Conservation (phyloP, 2,113 vertebrate species). For the Myrmophylax atrothorax region DNA sequence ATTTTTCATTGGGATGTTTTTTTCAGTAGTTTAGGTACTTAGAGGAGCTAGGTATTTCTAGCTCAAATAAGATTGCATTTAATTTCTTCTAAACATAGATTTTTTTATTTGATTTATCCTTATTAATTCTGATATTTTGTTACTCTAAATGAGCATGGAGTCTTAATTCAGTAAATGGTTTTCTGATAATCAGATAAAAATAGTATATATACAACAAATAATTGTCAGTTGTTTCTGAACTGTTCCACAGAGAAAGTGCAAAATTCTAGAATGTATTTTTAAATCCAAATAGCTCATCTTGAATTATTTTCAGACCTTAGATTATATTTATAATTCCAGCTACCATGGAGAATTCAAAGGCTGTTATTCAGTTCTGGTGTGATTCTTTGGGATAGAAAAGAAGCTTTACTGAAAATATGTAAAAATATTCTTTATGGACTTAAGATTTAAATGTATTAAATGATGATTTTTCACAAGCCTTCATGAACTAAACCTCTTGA, state of each 20-base stretch:
- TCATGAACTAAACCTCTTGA: background rate
- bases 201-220: background rate
- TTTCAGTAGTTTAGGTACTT: background rate
- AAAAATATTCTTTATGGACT: background rate
- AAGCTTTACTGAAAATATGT: background rate
- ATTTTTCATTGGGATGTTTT: background rate
- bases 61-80: background rate
- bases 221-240: background rate
- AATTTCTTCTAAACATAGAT: background rate
- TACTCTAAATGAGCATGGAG: background rate
- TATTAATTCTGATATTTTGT: background rate
- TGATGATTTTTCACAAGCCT: background rate
- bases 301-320: background rate
- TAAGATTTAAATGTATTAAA: background rate
- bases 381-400: background rate
- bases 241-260: background rate
- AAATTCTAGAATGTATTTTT: background rate
- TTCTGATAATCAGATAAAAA: background rate
- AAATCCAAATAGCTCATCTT: background rate
- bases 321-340: background rate
- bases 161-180: background rate
- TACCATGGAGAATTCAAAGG: background rate
- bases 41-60: background rate
- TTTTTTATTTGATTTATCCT: background rate
- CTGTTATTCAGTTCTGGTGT: background rate